These are phyloP conservation scores for Labroides dimidiatus DNA, from an alignment of 2,797 vertebrate genomes.

Conservation along the genomic window DNA sequence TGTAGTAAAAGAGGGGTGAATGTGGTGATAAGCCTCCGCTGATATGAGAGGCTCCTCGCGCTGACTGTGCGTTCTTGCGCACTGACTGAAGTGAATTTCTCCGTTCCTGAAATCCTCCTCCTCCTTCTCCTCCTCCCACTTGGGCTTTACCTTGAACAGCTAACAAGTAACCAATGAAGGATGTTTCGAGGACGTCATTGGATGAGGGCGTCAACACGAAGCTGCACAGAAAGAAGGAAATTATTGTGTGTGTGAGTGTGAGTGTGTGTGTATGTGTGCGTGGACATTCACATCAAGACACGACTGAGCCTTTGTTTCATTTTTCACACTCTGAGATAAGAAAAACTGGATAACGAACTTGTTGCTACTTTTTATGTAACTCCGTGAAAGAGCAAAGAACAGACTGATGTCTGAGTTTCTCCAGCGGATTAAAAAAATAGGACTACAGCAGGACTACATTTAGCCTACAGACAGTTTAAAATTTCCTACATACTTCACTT, in stretches of 20 bases:
- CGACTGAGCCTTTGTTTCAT: background rate
- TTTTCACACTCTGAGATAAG: background rate
- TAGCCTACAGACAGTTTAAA: no score
- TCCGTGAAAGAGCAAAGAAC: background rate
- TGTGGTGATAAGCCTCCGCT: conserved; percentile 23
- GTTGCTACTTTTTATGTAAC: no score
- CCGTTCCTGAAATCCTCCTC: conserved; percentile 31
- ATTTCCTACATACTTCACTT: no score
- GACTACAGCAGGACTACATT: no score
- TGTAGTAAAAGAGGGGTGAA: rapidly evolving
- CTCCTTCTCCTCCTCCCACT: conserved; percentile 26
- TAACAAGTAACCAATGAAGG: conserved; percentile 50
- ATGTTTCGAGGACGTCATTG: conserved; percentile 39
- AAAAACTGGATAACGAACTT: no score
- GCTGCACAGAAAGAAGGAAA: background rate
- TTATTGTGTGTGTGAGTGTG: background rate
- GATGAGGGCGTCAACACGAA: conserved; percentile 12
- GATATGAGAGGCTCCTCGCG: background rate
- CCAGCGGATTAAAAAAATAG: background rate
- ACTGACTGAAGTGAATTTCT: conserved; percentile 20
- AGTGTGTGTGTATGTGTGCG: background rate
- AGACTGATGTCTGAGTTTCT: background rate
- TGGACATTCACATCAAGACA: background rate
- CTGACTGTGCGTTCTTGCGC: conserved; percentile 46
- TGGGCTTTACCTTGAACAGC: conserved; percentile 56